These are phyloP conservation scores for Simalia tracyae DNA, from an alignment of 2,797 vertebrate species.

Conservation along the genomic window DNA sequence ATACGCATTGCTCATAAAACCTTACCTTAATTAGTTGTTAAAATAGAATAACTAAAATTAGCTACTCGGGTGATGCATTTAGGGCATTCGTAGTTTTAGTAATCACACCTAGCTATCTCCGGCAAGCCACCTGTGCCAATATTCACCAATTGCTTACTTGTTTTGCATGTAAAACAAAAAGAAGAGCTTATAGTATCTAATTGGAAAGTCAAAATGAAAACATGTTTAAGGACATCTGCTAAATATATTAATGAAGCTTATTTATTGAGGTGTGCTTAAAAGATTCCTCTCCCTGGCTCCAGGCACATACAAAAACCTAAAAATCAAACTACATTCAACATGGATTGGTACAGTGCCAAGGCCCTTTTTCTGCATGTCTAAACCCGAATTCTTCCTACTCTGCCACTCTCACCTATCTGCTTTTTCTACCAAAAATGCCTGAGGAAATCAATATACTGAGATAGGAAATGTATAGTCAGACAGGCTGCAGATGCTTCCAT, in stretches of 20 bases:
- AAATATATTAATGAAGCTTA: constrained; percentile 62
- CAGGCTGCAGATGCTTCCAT: constrained; percentile 14
- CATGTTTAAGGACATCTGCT: constrained; percentile 56
- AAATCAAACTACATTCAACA: constrained; percentile 58
- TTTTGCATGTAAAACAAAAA: constrained; percentile 44
- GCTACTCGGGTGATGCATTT: not conserved
- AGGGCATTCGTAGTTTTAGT: constrained; percentile 2
- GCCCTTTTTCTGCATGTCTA: constrained; percentile 58
- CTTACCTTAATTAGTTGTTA: not conserved
- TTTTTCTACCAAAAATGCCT: constrained; percentile 47
- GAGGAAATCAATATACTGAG: constrained; percentile 40
- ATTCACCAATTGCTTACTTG: constrained; percentile 48
- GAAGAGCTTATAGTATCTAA: constrained; percentile 64
- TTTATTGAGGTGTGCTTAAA: constrained; percentile 63
- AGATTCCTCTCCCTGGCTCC: constrained; percentile 53
- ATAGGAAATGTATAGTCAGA: constrained; percentile 33
- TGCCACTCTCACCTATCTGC: constrained; percentile 58
- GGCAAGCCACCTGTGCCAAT: not conserved
- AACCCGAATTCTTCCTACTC: constrained; percentile 50
- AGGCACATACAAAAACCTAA: constrained; percentile 55
- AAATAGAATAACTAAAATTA: constrained; percentile 3
- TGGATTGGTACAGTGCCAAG: constrained; percentile 53
- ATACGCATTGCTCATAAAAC: not conserved
- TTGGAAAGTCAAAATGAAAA: constrained; percentile 53
- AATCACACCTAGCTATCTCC: constrained; percentile 33